Evolutionary conservation across 2,113 vertebrate species (phyloP).

Genomic region (zebrafish (Danio rerio)): GRCz12tu NC_133184.1:7997001-7997500

Average conservation of each 20-base stretch:
- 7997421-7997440: slow-evolving; percentile 69
- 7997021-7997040: neutral
- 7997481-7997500: slow-evolving; percentile 66
- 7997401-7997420: slow-evolving; percentile 67
- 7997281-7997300: slow-evolving; percentile 16
- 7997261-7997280: slow-evolving; percentile 13
- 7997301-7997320: slow-evolving; percentile 53
- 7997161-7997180: slow-evolving; percentile 5
- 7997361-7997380: slow-evolving; percentile 69
- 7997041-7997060: neutral
- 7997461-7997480: slow-evolving; percentile 64
- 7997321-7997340: slow-evolving; percentile 65
- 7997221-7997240: slow-evolving; percentile 21
- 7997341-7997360: slow-evolving; percentile 66
- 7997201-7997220: neutral
- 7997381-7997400: slow-evolving; percentile 65
- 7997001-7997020: neutral
- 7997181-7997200: neutral
- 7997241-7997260: slow-evolving; percentile 22
- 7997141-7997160: neutral
- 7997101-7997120: neutral
- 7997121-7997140: neutral
- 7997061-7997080: neutral
- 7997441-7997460: slow-evolving; percentile 63
- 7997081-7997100: neutral